A percentile compares a stretch with the other conserved stretches of the same genome.
Evolutionary conservation across 2,797 vertebrate genomes (phyloP).

Genomic region (Neosilurus hyrtlii): DNA sequence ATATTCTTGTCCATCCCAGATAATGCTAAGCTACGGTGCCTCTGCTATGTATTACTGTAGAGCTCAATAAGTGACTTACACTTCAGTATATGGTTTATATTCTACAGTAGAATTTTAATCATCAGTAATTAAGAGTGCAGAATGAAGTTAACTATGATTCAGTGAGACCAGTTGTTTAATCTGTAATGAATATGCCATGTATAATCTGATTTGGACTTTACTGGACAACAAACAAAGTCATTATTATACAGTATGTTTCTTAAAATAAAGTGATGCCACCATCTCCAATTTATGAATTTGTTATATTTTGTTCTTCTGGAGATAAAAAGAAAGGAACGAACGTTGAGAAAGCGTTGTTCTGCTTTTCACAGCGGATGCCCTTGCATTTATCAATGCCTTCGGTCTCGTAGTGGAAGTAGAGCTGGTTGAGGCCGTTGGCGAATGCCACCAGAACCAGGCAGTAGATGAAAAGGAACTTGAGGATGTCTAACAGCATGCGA

Average conservation of each 20-base stretch:
- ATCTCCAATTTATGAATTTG: background rate
- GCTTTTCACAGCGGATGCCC: conserved; percentile 86
- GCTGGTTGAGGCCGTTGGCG: conserved; percentile 95
- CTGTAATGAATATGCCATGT: background rate
- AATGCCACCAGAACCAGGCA: conserved; percentile 94
- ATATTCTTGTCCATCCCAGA: background rate
- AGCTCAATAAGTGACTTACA: background rate
- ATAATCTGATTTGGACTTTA: background rate
- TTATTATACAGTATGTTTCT: background rate
- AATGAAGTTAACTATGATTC: background rate
- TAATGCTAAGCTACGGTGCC: background rate
- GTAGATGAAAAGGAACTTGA: conserved; percentile 99
- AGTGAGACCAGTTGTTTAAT: background rate
- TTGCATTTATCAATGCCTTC: conserved; percentile 69
- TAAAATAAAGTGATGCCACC: background rate
- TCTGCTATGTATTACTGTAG: background rate
- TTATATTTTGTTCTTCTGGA: background rate
- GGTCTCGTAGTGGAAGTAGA: conserved; percentile 91
- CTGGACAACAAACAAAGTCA: background rate
- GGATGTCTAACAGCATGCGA: conserved; percentile 96
- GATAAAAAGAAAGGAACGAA: conserved; percentile 66
- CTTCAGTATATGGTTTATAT: background rate
- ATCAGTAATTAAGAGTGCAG: background rate
- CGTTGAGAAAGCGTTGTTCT: conserved; percentile 98
- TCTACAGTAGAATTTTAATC: background rate